These are phyloP conservation scores for Tiaroga cobitis DNA, from an alignment of 2,797 vertebrate genomes.

Conservation along the genomic window DNA sequence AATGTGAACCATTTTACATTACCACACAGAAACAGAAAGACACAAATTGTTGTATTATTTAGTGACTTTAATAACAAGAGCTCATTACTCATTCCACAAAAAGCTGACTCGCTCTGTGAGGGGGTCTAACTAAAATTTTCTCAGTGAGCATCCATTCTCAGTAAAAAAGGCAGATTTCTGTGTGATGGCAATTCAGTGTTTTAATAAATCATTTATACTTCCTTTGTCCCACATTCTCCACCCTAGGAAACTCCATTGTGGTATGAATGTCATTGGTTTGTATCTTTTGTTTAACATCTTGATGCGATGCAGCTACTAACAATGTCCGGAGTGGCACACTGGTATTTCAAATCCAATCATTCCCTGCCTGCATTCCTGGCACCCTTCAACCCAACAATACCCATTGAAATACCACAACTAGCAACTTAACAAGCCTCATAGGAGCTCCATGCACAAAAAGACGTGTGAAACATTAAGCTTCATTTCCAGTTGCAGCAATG, in stretches of 20 bases:
- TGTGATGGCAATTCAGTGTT: constrained; percentile 21
- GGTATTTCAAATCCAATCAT: constrained; percentile 14
- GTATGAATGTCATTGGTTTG: neutral
- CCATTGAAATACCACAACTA: constrained; percentile 27
- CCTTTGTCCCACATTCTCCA: neutral
- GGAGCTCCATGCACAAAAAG: neutral
- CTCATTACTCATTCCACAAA: constrained; percentile 20
- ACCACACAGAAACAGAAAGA: constrained; percentile 4
- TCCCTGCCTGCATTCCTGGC: neutral
- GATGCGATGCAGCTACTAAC: constrained; percentile 10
- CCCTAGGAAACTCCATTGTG: neutral
- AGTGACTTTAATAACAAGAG: constrained; percentile 52
- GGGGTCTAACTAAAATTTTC: constrained; percentile 4
- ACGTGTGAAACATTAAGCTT: constrained; percentile 13
- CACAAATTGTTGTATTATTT: constrained; percentile 51
- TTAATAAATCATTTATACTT: constrained; percentile 21
- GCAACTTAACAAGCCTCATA: constrained; percentile 25
- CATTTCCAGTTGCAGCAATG: neutral
- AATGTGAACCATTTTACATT: neutral
- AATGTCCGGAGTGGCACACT: neutral
- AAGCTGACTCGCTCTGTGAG: constrained; percentile 32
- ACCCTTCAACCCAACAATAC: constrained; percentile 8
- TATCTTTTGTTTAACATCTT: constrained; percentile 26
- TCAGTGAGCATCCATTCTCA: constrained; percentile 5
- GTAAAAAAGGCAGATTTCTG: neutral